These are phyloP conservation scores for Colletes collaris DNA, from an alignment of 2,888 invertebrate genomes.

Conservation along the genomic window DNA sequence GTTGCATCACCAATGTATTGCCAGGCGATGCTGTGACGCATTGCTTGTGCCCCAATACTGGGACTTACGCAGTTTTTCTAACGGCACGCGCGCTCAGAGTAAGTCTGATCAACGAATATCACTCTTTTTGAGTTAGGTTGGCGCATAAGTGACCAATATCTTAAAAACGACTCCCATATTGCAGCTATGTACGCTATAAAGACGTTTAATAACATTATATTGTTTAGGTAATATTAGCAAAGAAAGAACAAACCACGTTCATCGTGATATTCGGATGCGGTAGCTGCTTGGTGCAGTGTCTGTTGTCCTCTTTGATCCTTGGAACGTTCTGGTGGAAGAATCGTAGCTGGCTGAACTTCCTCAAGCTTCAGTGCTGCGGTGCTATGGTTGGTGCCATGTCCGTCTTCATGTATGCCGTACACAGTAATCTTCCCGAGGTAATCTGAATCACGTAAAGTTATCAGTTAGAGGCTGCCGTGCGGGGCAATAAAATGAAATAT, in stretches of 20 bases:
- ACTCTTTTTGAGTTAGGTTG: too few relatives aligned
- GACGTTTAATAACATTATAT: not conserved
- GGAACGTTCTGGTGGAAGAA: constrained; percentile 84
- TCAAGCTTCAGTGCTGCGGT: constrained; percentile 88
- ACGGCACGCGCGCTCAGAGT: constrained; percentile 82
- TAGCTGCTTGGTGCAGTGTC: constrained; percentile 84
- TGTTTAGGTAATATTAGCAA: constrained; percentile 74
- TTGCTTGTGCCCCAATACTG: constrained; percentile 86
- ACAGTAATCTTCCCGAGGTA: constrained; percentile 80
- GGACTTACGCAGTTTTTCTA: constrained; percentile 87
- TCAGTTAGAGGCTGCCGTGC: too few relatives aligned
- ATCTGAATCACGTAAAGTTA: not conserved
- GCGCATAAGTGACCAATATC: too few relatives aligned
- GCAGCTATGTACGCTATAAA: too few relatives aligned
- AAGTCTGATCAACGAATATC: not conserved
- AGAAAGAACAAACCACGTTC: constrained; percentile 77
- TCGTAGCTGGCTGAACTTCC: constrained; percentile 86
- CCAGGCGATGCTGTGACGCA: constrained; percentile 84
- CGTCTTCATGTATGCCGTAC: constrained; percentile 83
- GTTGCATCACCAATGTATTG: constrained; percentile 84
- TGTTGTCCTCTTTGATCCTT: constrained; percentile 83
- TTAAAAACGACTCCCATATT: too few relatives aligned
- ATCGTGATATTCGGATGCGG: constrained; percentile 85
- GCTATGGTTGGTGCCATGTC: constrained; percentile 89
- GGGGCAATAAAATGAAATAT: too few relatives aligned